Evolutionary conservation across 2,888 invertebrate species (phyloP).

Genomic region (Neoaliturus tenellus): DNA sequence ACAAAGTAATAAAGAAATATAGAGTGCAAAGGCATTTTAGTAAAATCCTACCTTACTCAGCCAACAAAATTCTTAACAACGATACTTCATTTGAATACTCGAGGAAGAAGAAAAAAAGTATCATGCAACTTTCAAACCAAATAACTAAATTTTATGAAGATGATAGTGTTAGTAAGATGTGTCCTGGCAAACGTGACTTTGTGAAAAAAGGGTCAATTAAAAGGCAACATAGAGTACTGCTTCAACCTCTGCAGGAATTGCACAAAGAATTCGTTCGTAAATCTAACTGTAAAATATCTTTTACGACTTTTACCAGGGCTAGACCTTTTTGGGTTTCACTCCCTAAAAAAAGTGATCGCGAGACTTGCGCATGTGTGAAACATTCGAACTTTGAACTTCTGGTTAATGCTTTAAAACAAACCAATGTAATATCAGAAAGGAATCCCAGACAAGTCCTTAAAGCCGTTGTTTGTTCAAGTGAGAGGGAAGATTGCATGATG

Average conservation of each 20-base stretch:
- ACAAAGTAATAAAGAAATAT: slow-evolving; percentile 1
- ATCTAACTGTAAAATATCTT: neutral
- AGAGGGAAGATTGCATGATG: neutral
- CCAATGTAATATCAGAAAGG: neutral
- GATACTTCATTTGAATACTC: neutral
- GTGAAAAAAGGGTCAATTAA: neutral
- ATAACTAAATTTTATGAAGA: neutral
- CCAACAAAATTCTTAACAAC: neutral
- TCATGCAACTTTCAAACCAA: neutral
- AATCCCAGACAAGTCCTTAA: neutral
- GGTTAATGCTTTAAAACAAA: neutral
- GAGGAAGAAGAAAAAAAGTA: neutral
- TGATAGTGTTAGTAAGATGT: neutral
- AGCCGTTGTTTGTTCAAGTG: neutral
- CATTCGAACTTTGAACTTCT: neutral
- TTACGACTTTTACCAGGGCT: neutral
- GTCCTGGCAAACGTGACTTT: neutral
- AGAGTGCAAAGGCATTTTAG: neutral
- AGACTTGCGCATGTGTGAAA: slow-evolving; percentile 15
- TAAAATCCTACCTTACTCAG: neutral
- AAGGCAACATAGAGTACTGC: slow-evolving; percentile 3
- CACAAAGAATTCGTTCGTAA: neutral
- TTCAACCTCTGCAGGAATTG: neutral
- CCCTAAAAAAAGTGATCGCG: slow-evolving; percentile 11
- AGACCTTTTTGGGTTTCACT: neutral